Conservation (phyloP, 2,797 vertebrate species). For the Periparus ater region DNA sequence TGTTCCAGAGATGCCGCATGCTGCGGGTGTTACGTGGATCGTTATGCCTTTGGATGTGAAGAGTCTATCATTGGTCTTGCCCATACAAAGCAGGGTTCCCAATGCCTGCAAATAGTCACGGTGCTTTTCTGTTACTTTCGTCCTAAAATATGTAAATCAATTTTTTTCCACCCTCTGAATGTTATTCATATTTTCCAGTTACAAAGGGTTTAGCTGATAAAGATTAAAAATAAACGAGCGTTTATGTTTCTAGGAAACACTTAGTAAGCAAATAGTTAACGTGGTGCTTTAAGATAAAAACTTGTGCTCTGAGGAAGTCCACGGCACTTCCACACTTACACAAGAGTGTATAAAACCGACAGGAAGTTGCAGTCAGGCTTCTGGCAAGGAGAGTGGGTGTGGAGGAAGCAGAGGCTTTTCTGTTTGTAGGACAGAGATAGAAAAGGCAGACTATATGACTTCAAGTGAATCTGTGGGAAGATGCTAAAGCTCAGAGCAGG, state of each 20-base stretch:
- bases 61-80: neutral
- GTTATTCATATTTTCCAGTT: neutral
- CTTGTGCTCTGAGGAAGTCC: slow-evolving; percentile 32
- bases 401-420: slow-evolving; percentile 22
- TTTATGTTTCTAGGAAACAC: neutral
- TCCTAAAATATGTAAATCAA: neutral
- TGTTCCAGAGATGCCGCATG: neutral
- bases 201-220: neutral
- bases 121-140: neutral
- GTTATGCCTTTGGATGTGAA: neutral
- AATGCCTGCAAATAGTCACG: neutral
- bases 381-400: slow-evolving; percentile 52
- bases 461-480: neutral
- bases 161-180: no score
- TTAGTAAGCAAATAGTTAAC: slow-evolving; percentile 38
- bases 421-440: slow-evolving; percentile 5
- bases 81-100: neutral
- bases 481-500: neutral
- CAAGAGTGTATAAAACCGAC: slow-evolving; percentile 25
- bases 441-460: neutral
- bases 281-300: neutral
- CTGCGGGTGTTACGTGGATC: neutral
- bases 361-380: slow-evolving; percentile 57
- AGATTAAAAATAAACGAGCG: neutral
- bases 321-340: neutral